Percentiles rank a stretch among this genome's conserved stretches.
Evolutionary conservation across 2,888 invertebrate species (phyloP).

Genomic region (Eristalis pertinax): DNA sequence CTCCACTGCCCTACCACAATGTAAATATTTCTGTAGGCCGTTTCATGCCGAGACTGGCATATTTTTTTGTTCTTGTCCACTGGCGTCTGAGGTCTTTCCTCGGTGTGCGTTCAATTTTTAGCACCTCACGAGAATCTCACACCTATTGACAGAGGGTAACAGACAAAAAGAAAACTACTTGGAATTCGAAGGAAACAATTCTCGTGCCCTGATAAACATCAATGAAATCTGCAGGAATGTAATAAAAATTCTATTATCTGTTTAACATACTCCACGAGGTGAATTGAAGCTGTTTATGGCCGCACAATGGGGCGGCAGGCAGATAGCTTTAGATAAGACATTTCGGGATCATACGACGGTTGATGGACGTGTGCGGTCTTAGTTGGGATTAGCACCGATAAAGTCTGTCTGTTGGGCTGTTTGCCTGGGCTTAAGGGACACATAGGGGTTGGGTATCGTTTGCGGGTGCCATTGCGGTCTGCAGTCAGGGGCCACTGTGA

Average conservation of each 20-base stretch:
- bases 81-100: slow-evolving; percentile 21
- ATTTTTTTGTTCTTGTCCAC: not conserved
- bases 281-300: not conserved
- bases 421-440: not conserved
- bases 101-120: slow-evolving; percentile 29
- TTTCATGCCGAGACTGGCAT: slow-evolving; percentile 20
- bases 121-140: slow-evolving; percentile 38
- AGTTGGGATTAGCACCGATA: not conserved
- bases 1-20: slow-evolving; percentile 59
- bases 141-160: not conserved
- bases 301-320: not conserved
- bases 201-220: not conserved
- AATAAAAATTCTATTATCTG: not conserved
- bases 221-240: not conserved
- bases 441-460: too few species aligned
- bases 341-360: not conserved
- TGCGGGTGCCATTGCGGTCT: too few species aligned
- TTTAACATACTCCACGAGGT: not conserved
- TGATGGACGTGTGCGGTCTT: not conserved
- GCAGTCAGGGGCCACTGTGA: too few species aligned
- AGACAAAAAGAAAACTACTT: not conserved
- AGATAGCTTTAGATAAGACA: not conserved
- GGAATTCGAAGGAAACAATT: not conserved
- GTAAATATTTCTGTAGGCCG: slow-evolving; percentile 36
- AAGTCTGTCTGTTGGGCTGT: not conserved